Evolutionary conservation across 1,140 invertebrate species (phyloP).

Genomic region (Drosophila nannoptera): DNA sequence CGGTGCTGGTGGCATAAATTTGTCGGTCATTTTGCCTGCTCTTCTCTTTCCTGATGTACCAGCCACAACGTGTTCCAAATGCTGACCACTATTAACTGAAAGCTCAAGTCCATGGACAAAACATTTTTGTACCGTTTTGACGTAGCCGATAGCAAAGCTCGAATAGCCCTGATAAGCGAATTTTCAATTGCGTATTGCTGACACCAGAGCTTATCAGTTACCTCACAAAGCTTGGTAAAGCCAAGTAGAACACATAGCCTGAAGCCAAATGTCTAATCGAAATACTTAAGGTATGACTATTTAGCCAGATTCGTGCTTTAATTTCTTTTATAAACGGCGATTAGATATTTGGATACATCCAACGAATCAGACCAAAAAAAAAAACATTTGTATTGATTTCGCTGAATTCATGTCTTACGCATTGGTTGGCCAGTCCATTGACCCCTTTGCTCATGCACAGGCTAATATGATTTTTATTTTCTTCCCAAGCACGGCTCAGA

Average conservation of each 20-base stretch:
- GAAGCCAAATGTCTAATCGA: background rate
- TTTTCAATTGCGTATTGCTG: slow-evolving; percentile 13
- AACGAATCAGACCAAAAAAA: background rate
- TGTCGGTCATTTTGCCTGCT: slow-evolving; percentile 29
- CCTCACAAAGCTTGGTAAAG: background rate
- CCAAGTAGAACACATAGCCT: background rate
- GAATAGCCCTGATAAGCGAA: slow-evolving; percentile 9
- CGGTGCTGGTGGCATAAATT: slow-evolving; percentile 19
- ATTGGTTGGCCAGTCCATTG: too few species aligned
- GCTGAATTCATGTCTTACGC: too few species aligned
- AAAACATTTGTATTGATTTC: too few species aligned
- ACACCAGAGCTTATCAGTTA: slow-evolving; percentile 17
- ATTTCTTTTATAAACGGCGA: background rate
- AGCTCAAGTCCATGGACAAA: background rate
- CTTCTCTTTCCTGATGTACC: background rate
- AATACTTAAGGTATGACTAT: background rate
- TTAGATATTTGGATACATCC: background rate
- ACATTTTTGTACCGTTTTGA: slow-evolving; percentile 12
- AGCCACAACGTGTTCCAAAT: slow-evolving; percentile 1
- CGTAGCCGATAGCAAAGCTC: background rate
- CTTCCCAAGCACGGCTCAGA: slow-evolving; percentile 13
- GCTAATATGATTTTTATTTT: too few species aligned
- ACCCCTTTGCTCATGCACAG: too few species aligned
- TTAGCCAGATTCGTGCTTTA: background rate
- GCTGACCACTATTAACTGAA: slow-evolving; percentile 17